phyloP scores from a whole-genome alignment of 2,113 vertebrate genomes.

The Sebastes fasciatus region DNA sequence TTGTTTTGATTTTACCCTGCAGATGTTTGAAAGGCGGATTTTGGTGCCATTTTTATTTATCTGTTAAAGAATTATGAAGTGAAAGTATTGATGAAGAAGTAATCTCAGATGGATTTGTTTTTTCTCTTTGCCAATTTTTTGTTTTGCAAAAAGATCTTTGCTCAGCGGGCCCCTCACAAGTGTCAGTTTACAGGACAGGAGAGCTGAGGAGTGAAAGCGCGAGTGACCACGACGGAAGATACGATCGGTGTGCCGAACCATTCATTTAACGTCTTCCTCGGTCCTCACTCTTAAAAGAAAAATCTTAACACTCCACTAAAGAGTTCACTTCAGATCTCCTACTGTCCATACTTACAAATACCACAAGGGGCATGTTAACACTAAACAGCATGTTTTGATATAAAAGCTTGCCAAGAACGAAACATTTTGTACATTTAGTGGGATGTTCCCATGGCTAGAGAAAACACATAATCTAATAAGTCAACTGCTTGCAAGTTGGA shows the following conservation, averaged over 20 bases:
- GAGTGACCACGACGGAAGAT: constrained; percentile 39
- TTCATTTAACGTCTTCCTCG: constrained; percentile 36
- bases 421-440: constrained; percentile 62
- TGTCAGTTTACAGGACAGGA: constrained; percentile 59
- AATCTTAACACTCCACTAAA: constrained; percentile 18
- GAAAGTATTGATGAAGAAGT: not conserved
- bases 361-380: constrained; percentile 73
- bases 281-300: constrained; percentile 11
- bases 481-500: constrained; percentile 72
- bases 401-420: constrained; percentile 75
- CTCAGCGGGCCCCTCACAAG: constrained; percentile 16
- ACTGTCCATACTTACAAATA: constrained; percentile 44
- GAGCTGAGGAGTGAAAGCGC: constrained; percentile 31
- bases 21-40: constrained; percentile 20
- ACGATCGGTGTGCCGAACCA: constrained; percentile 11
- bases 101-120: constrained; percentile 15
- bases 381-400: constrained; percentile 78
- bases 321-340: constrained; percentile 27
- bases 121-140: not conserved
- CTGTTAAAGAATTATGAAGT: constrained; percentile 18
- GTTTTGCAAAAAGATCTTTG: constrained; percentile 8
- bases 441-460: constrained; percentile 26
- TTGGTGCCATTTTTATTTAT: constrained; percentile 4
- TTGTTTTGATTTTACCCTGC: constrained; percentile 5
- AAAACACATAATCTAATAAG: constrained; percentile 30